These are phyloP conservation scores for Willisornis vidua DNA, from an alignment of 2,113 vertebrate species.

Conservation along the genomic window DNA sequence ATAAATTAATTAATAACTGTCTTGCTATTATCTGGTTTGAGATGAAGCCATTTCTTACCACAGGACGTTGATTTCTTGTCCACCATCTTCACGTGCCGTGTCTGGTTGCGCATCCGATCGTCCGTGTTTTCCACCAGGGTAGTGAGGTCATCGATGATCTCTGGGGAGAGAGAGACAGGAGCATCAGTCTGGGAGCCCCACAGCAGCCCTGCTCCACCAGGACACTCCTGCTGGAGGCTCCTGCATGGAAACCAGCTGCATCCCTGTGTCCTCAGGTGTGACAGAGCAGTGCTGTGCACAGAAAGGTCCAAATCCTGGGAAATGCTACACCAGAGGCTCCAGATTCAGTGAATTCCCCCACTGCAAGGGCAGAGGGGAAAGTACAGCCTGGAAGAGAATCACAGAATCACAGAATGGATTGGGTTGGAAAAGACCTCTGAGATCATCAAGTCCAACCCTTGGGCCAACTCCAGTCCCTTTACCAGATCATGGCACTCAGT, in stretches of 20 bases:
- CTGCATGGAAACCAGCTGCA: not conserved
- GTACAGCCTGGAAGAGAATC: not conserved
- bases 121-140: constrained; percentile 95
- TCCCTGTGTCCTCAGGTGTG: not conserved
- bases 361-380: not conserved
- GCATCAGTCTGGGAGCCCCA: not conserved
- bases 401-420: too few relatives aligned
- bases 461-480: too few relatives aligned
- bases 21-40: rapidly evolving
- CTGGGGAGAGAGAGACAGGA: constrained; percentile 56
- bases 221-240: not conserved
- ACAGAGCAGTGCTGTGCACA: rapidly evolving
- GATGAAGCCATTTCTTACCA: constrained; percentile 75
- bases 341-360: not conserved
- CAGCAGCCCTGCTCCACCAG: not conserved
- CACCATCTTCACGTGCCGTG: constrained; percentile 85
- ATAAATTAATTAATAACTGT: not conserved
- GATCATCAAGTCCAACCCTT: too few relatives aligned
- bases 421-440: too few relatives aligned
- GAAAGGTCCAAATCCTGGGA: not conserved
- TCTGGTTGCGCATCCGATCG: constrained; percentile 83
- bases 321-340: rapidly evolving
- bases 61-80: constrained; percentile 92
- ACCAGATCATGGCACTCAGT: too few relatives aligned
- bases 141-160: constrained; percentile 94